Base-by-base conservation (phyloP, 2,113 vertebrate genomes). In the Toxotes chatareus region DNA sequence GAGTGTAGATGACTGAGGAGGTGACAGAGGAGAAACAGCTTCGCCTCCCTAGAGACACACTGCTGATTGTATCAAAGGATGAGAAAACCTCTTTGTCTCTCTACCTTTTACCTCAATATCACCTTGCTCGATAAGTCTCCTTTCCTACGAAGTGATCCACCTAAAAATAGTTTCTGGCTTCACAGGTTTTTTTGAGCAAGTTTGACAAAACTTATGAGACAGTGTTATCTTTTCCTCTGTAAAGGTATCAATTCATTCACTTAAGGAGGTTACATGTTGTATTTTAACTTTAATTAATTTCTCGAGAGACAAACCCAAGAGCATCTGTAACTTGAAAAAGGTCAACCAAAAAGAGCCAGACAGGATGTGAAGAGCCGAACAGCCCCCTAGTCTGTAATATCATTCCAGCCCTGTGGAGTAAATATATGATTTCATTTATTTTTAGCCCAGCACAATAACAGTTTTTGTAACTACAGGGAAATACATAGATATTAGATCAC, bases 51-150 rank as follows among this genome's bases (percentile, higher is more conserved):
- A 66, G 90, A 91, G 89, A 91, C 73, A 55, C 46, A 38, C 44
- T 1, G 67, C 87, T 91, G 91, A 92, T 91, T 92, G 90, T 83
- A 91, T 64, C 78, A 82, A 85, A 92, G 78, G 74, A 91, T 88
- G 76, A 88, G 84, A 83, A 85, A 82, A 71, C 10, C 55, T 82
- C 60, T 91, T 86, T 90, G 82, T 90, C 60, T 53, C 44, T 27
- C 61, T 73, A 44, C 78, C 70, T 84, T 91, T 90, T 93, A 86
- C 86, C 79, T 88, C 89, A 81, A 80, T 82, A 84, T 90, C 80
- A 90, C 89, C 89, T 91, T 88, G 53, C 89, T 82, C 85, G 77
- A 91, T 87, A 84, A 88, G 42, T 81, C 80, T 71, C 61, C 74
- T 81, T 66, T 76, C 56, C 57, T 23, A 68, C 36, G 0, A 57